Base-by-base conservation (phyloP, 2,888 invertebrate species). In the Cyclophora punctaria region DNA sequence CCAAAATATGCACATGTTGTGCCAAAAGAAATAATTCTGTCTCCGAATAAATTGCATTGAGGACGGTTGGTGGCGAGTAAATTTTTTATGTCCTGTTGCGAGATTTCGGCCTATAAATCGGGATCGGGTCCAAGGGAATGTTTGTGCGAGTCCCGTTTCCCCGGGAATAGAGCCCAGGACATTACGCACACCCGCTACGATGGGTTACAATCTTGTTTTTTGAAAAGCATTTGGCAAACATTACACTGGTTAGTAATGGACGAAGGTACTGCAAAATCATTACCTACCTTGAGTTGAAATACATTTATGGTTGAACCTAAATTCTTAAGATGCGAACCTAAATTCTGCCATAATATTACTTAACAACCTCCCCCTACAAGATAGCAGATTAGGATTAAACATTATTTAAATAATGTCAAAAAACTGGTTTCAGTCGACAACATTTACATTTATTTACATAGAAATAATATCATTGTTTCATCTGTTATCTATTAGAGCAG, bases 161-260 rank as follows among this genome's bases (percentile, higher is more conserved):
- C 54, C 57, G 57, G 50, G 57, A 60, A 59, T 58, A 55, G 49
- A 56, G 58, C 57, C 64, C 64, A 44, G 50, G 55, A 66, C 69
- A 72, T 78, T 74, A 77, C 62, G 52, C 64, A 67, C 76, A 75
- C 65, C 67, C 67, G 73, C 62, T 63, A 65, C 71, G 63, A 53
- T 48, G 54, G 51, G 51, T 60, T 62, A 65, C 67, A 61, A 63
- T 63, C 70, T 67, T 66, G 66, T 71, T 73, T 70, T 62, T 62
- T 66, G 57, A 69, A 66, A 60, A 20, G 20, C 20, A 20, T 20
- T 20, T 20, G 20, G 20, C 20, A 20, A 20, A 20, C 20, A 20
- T 20, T 20, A 20, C 20, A 1, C 2, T 20, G 20, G 20, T 20
- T 20, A 20, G 57, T 42, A 35, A 46, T 37, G 7, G n/a, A 43